A percentile compares a stretch with the other conserved stretches of the same genome.
Evolutionary conservation across 1,140 invertebrate species (phyloP).

Genomic region (Phenacoccus solenopsis): DNA sequence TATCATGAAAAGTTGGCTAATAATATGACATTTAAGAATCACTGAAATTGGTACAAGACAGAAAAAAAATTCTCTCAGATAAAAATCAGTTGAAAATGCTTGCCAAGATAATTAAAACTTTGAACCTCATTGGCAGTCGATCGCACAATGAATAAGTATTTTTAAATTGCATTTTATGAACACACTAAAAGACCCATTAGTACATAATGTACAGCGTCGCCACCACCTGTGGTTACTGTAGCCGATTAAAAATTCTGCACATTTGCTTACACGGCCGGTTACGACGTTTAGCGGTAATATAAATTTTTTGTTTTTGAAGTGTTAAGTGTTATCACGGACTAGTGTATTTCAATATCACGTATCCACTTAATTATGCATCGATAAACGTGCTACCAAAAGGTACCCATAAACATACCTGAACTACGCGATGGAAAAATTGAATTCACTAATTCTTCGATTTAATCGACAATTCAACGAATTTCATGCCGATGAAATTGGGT

Average conservation of each 20-base stretch:
- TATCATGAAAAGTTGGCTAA: no score
- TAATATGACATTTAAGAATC: constrained; percentile 3
- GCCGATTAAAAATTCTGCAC: no score
- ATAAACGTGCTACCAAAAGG: no score
- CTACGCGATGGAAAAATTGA: not conserved
- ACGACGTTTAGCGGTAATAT: no score
- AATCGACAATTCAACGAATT: not conserved
- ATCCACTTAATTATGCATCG: no score
- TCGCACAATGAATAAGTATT: not conserved
- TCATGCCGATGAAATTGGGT: not conserved
- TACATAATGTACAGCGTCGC: no score
- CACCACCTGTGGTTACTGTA: no score
- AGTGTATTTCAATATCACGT: no score
- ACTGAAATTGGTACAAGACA: not conserved
- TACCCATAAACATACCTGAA: no score
- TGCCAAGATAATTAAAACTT: not conserved
- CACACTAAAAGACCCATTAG: not conserved
- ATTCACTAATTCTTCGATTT: not conserved
- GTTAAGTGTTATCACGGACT: no score
- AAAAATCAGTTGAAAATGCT: not conserved
- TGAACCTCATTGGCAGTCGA: not conserved
- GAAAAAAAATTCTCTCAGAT: not conserved
- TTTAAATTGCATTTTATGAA: not conserved
- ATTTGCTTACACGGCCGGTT: no score
- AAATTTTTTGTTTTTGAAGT: no score